phyloP scores from a whole-genome alignment of 2,113 vertebrate genomes.

The Pseudorhombus dupliciocellatus region DNA sequence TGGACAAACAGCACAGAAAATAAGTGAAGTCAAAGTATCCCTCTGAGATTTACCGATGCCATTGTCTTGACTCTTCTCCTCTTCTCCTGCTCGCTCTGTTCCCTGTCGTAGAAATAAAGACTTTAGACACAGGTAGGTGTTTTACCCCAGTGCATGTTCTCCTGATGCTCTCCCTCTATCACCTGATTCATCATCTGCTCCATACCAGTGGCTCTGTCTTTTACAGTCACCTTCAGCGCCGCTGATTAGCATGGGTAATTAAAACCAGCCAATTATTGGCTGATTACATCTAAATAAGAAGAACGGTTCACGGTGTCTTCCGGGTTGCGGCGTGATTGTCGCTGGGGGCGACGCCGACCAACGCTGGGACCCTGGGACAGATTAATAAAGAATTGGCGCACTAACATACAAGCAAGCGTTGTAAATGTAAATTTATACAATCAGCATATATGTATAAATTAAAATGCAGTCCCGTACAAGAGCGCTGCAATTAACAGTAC shows the following conservation, averaged over 20 bases:
- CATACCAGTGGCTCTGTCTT: slow-evolving; percentile 30
- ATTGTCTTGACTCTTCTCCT: slow-evolving; percentile 37
- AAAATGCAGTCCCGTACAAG: slow-evolving; percentile 14
- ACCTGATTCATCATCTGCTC: slow-evolving; percentile 15
- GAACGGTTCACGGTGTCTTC: background rate
- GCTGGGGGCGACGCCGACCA: too few species aligned
- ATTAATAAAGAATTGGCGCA: background rate
- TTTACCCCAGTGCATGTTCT: slow-evolving; percentile 29
- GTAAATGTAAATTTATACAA: background rate
- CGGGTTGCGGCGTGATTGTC: slow-evolving; percentile 1
- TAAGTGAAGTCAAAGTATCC: slow-evolving; percentile 28
- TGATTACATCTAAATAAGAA: slow-evolving; percentile 51
- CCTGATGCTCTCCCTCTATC: slow-evolving; percentile 2
- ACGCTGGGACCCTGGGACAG: background rate
- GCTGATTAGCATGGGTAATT: slow-evolving; percentile 51
- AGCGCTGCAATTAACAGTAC: slow-evolving; percentile 28
- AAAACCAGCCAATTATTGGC: slow-evolving; percentile 46
- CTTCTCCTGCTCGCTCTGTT: slow-evolving; percentile 74
- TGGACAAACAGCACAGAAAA: slow-evolving; percentile 22
- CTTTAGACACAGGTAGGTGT: slow-evolving; percentile 99
- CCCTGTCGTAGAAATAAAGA: slow-evolving; percentile 97
- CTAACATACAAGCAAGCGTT: background rate
- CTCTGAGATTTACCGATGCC: slow-evolving; percentile 27
- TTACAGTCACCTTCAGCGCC: slow-evolving; percentile 38
- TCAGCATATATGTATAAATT: background rate